Conservation (phyloP, 2,113 vertebrate genomes). For the Takifugu bimaculatus region DNA sequence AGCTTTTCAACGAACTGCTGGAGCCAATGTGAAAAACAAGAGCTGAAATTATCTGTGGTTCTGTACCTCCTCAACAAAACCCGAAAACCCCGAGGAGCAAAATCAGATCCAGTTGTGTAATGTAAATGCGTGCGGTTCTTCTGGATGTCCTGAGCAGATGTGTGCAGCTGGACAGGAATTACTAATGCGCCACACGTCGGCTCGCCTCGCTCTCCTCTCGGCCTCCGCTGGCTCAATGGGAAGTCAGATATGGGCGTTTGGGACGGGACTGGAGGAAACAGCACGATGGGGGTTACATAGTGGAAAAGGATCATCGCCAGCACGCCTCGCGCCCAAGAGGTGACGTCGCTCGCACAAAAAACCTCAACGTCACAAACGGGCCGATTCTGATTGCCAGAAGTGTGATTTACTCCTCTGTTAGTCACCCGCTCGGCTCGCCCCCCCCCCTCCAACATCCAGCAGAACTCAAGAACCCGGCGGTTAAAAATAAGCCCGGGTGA, state of each 20-base stretch:
- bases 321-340: constrained; percentile 12
- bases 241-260: constrained; percentile 39
- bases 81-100: background rate
- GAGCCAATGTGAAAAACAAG: no score
- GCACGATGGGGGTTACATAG: constrained; percentile 50
- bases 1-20: no score
- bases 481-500: constrained; percentile 27
- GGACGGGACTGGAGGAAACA: constrained; percentile 48
- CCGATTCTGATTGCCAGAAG: background rate
- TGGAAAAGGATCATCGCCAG: constrained; percentile 35
- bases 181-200: constrained; percentile 14
- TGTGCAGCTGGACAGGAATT: constrained; percentile 39
- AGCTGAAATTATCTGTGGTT: no score
- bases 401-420: constrained; percentile 9
- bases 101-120: background rate
- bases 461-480: constrained; percentile 23
- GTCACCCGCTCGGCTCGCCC: constrained; percentile 11
- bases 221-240: constrained; percentile 35
- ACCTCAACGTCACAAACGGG: no score
- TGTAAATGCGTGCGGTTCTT: background rate
- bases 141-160: constrained; percentile 37
- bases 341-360: constrained; percentile 20
- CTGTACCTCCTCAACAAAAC: no score
- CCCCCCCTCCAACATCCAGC: constrained; percentile 10
- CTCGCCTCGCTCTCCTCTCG: constrained; percentile 12